Evolutionary conservation across 2,113 vertebrate genomes (phyloP).

Genomic region (Python bivittatus): DNA sequence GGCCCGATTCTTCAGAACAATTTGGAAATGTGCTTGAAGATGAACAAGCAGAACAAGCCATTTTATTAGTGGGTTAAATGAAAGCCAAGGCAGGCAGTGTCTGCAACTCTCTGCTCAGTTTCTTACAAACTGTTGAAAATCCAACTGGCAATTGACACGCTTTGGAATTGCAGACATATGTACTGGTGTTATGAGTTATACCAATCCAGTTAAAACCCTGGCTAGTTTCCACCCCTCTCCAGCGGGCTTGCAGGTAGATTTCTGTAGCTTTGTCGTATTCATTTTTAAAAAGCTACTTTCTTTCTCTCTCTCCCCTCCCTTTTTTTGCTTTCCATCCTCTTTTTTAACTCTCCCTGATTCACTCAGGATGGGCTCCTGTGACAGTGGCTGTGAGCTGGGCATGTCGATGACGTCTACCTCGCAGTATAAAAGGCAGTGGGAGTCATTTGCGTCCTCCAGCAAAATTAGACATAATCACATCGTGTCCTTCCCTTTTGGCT

Average conservation of each 20-base stretch:
- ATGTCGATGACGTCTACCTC: constrained; percentile 32
- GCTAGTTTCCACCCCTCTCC: not conserved
- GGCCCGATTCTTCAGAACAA: too few relatives aligned
- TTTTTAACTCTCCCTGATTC: not conserved
- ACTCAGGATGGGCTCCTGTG: not conserved
- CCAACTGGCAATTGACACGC: not conserved
- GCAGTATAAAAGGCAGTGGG: constrained; percentile 18
- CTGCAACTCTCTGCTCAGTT: not conserved
- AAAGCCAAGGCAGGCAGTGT: not conserved
- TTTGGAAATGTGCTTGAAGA: too few relatives aligned
- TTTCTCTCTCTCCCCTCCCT: too few relatives aligned
- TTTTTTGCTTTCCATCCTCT: not conserved
- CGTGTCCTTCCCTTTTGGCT: constrained; percentile 39
- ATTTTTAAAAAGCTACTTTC: not conserved
- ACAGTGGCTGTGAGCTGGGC: not conserved
- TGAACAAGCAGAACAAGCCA: not conserved
- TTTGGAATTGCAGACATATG: not conserved
- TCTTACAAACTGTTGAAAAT: not conserved
- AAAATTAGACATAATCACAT: constrained; percentile 62
- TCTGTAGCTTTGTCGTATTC: not conserved
- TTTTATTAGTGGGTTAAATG: not conserved
- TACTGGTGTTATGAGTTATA: not conserved
- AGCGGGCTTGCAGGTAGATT: not conserved
- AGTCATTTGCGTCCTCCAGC: constrained; percentile 54
- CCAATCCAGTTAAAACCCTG: not conserved